Conservation (phyloP, 2,888 invertebrate species). For the Heliconius ismenius region DNA sequence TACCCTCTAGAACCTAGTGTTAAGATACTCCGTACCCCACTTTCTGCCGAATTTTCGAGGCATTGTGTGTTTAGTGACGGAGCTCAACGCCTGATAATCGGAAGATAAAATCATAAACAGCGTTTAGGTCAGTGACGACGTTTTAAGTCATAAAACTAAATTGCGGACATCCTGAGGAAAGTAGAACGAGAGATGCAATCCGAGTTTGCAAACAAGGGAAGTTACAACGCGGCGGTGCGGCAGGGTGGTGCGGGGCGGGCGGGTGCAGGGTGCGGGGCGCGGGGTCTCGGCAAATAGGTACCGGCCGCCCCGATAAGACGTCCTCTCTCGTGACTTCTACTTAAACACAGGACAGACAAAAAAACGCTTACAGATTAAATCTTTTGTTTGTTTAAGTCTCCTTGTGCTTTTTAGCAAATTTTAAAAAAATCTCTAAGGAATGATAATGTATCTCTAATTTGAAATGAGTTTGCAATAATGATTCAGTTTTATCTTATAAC, state of each 20-base stretch:
- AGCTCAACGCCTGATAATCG: background rate
- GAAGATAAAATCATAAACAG: conserved; percentile 54
- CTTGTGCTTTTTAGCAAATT: conserved; percentile 58
- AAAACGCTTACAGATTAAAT: conserved; percentile 77
- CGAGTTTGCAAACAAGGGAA: conserved; percentile 81
- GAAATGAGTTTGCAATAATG: conserved; percentile 61
- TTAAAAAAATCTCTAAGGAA: conserved; percentile 65
- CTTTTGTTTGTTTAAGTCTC: conserved; percentile 74
- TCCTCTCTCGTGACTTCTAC: conserved; percentile 76
- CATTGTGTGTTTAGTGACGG: no score
- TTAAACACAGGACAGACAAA: conserved; percentile 69
- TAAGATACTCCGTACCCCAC: no score
- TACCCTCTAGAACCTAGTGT: no score
- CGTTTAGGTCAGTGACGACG: conserved; percentile 62
- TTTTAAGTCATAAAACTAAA: conserved; percentile 79
- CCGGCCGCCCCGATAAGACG: conserved; percentile 75
- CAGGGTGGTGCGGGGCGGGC: conserved; percentile 56
- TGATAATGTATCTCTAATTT: conserved; percentile 69
- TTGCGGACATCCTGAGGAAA: conserved; percentile 76
- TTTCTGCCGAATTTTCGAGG: no score
- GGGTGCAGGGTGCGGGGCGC: conserved; percentile 56
- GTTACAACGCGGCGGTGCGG: conserved; percentile 61
- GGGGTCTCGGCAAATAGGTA: conserved; percentile 72
- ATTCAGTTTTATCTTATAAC: conserved; percentile 55
- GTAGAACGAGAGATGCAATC: conserved; percentile 80